Evolutionary conservation across 2,888 invertebrate species (phyloP).

Genomic region (Scotopteryx bipunctaria): DNA sequence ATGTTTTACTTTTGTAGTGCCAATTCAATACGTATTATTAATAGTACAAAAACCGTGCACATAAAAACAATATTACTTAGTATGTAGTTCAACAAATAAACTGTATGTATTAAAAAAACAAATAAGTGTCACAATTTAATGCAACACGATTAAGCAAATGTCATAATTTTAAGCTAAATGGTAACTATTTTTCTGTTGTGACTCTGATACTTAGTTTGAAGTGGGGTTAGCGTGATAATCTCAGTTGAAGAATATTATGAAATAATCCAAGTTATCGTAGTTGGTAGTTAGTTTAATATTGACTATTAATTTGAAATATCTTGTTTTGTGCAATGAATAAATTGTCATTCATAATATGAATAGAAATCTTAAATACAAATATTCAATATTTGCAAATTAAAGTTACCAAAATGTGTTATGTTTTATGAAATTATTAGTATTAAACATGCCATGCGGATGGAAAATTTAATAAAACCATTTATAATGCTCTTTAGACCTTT

Average conservation of each 20-base stretch:
- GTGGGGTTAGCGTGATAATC: conserved; percentile 34
- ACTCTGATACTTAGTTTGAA: conserved; percentile 34
- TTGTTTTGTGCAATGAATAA: not conserved
- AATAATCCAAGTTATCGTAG: conserved; percentile 10
- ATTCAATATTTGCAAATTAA: too few species aligned
- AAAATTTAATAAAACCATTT: not conserved
- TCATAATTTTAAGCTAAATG: conserved; percentile 7
- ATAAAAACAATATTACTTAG: conserved; percentile 3
- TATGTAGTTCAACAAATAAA: conserved; percentile 4
- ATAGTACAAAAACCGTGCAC: conserved; percentile 6
- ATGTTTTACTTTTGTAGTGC: conserved; percentile 24
- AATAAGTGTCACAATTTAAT: conserved; percentile 10
- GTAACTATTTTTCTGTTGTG: conserved; percentile 20
- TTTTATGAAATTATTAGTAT: not conserved
- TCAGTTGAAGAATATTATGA: conserved; percentile 28
- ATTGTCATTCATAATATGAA: not conserved
- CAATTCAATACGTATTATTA: conserved; percentile 8
- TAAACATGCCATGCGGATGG: not conserved
- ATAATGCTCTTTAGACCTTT: not conserved
- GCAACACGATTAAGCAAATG: not conserved
- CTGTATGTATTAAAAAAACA: not conserved
- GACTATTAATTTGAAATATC: conserved; percentile 2
- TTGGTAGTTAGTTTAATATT: conserved; percentile 15
- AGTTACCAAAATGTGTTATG: not conserved
- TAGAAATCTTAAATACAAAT: not conserved